Base-by-base conservation (phyloP, 2,797 vertebrate genomes). In the Siniperca obscura region DNA sequence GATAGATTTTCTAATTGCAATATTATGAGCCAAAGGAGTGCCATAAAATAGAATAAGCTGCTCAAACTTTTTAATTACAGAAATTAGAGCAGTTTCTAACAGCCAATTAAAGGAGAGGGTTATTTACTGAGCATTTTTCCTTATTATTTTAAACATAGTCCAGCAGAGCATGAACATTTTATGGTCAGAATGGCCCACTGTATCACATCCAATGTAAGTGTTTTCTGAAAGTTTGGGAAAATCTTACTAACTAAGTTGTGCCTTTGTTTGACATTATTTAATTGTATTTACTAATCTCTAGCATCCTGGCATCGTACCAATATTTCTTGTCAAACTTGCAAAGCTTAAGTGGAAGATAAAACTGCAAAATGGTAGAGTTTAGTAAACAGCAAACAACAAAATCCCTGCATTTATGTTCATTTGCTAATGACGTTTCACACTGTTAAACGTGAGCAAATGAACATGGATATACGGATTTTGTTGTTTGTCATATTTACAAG, bases 51-150 rank as follows among this genome's bases (percentile, higher is more conserved):
- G 69, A 88, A 86, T 72, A 89, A 89, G 91, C 79, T 86, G 81
- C 89, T 72, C 80, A 86, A 92, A 93, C 81, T 91, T 93, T 91
- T 91, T 91, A 93, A 94, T 94, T 93, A 93, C 86, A 64, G 80
- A 86, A 91, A 92, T 92, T 85, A 90, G 52, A 86, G 75, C 80
- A 68, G 75, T 86, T 93, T 87, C 80, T 78, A 90, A 76, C 80
- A 88, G 91, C 87, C 86, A 92, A 90, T 92, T 92, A 91, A 82
- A 91, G 76, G 19, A 65, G 46, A 36, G 34, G 25, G 78, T 89
- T 91, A 89, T 92, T 91, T 87, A 91, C 81, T 68, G 83, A 78
- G 78, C 73, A 21, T 80, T 84, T 64, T 42, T 64, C 46, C 55
- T 59, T 83, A 74, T 83, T 77, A 84, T 91, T 90, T 79, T 71